Evolutionary conservation across 1,140 invertebrate genomes (phyloP).

Genomic region (Drosophila quadrilineata): DNA sequence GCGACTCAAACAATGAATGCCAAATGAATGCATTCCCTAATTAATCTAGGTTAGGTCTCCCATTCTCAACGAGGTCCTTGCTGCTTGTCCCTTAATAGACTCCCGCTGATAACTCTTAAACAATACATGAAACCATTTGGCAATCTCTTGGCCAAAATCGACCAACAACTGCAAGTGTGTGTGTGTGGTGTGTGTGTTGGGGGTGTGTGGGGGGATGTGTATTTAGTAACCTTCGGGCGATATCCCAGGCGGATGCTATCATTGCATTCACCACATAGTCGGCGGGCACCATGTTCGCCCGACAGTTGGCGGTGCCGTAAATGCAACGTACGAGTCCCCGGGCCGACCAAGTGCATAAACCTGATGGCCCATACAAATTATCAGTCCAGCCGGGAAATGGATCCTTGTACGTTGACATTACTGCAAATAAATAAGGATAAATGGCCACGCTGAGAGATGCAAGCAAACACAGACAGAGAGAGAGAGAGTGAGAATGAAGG

Average conservation of each 20-base stretch:
- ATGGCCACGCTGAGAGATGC: constrained; percentile 68
- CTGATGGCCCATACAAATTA: constrained; percentile 90
- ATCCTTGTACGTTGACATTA: constrained; percentile 88
- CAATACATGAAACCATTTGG: too few species aligned
- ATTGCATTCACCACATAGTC: constrained; percentile 90
- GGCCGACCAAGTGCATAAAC: constrained; percentile 82
- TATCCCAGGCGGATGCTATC: constrained; percentile 88
- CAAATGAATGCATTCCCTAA: too few species aligned
- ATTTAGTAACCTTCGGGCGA: constrained; percentile 81
- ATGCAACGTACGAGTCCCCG: constrained; percentile 87
- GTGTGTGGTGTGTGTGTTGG: too few species aligned
- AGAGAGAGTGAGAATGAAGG: background rate
- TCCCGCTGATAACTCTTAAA: too few species aligned
- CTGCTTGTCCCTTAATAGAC: too few species aligned
- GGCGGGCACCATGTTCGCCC: constrained; percentile 89
- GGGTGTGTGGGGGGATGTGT: too few species aligned
- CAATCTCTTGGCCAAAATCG: too few species aligned
- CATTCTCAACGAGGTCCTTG: too few species aligned
- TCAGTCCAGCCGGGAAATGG: constrained; percentile 89
- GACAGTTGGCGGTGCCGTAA: constrained; percentile 83
- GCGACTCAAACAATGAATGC: too few species aligned
- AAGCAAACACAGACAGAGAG: constrained; percentile 26
- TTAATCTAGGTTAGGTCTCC: too few species aligned
- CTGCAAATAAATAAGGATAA: constrained; percentile 82
- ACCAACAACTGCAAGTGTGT: too few species aligned